Evolutionary conservation across 2,113 vertebrate species (phyloP), one percentile per base, ranked within the genome.

Genomic region (Numida meleagris): DNA sequence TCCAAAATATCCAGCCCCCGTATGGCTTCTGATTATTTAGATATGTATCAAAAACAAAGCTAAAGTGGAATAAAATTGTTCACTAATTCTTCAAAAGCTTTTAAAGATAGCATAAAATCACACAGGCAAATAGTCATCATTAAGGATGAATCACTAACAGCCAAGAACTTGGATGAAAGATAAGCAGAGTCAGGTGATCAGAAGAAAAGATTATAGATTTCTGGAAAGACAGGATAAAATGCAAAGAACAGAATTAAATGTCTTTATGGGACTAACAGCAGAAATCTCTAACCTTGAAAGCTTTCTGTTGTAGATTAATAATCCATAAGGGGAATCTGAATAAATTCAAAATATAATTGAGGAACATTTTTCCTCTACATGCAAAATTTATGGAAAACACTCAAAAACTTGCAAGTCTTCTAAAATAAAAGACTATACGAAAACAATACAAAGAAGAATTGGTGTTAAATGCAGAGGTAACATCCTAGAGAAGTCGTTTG

Each of bases 81-180:
- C 80, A 86, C 92, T 86, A 90, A 93, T 90, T 76, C 81, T 82
- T 92, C 76, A 90, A 86, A 83, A 73, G 71, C 25, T 88, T 92
- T 53, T 81, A 84, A 83, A 92, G 42, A 92, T 6, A 2, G 40
- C 74, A 92, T 71, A 94, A 93, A 93, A 94, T 90, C 74, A 68
- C 46, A 88, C 0, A 68, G 51, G 77, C 43, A 94, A 93, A 94
- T 36, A 84, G 71, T 66, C 82, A 87, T 89, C 70, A 58, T 85
- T 91, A 73, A 70, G 27, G 36, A 91, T 82, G 82, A 89, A 87
- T 82, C 75, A 76, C 72, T 89, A 93, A 92, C 67, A 17, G 59
- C 4, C 11, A 83, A 81, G 38, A 92, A 92, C 72, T 68, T 82
- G 89, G 86, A 90, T 77, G 77, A 78, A 84, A 78, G 70, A 94